Base-by-base conservation (phyloP, 1,140 invertebrate genomes). In the Nomia melanderi region DNA sequence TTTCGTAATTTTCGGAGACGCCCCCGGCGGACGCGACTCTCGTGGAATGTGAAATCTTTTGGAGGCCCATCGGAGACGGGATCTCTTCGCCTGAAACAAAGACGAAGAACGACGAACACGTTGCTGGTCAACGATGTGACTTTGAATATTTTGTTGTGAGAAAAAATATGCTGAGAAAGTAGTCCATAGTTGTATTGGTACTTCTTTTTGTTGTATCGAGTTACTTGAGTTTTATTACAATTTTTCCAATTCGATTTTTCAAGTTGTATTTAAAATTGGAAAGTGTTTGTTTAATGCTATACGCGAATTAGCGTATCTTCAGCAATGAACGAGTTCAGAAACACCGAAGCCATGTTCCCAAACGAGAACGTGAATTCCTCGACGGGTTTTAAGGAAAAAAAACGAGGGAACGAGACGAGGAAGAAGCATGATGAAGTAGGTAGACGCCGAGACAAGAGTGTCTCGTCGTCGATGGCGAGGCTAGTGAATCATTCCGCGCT, bases 1-100 rank as follows among this genome's bases (percentile, higher is more conserved):
- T 75, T 75, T 75, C 63, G 63, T 66, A 66, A 75, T 36, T 41
- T 44, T 17, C 17, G 14, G 33, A 64, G 29, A 64, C 41, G 47
- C 20, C n/a, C 47, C n/a, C 20, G 47, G 2, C 0, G 5, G 29
- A 7, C 4, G 29, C 41, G 27, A 57, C 27, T 31, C 23, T 23
- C 29, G 23, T 36, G 71, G 33, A 1, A 41, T 20, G 39, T 23
- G n/a, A 39, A 23, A 36, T 39, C 23, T 47, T 47, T 47, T 20
- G 3, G 8, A 20, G 20, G 47, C 1, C 4, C 25, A n/a, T 17
- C 12, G 4, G 44, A 0, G 11, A 7, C 9, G 8, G 29, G 23
- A 11, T 20, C 8, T 60, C 54, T 57, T 17, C 14, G 11, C 14
- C 27, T 20, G 27, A 50, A 47, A n/a, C 20, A 25, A 27, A 27